Conservation (phyloP, 2,113 vertebrate species). For the Microtus ochrogaster region DNA sequence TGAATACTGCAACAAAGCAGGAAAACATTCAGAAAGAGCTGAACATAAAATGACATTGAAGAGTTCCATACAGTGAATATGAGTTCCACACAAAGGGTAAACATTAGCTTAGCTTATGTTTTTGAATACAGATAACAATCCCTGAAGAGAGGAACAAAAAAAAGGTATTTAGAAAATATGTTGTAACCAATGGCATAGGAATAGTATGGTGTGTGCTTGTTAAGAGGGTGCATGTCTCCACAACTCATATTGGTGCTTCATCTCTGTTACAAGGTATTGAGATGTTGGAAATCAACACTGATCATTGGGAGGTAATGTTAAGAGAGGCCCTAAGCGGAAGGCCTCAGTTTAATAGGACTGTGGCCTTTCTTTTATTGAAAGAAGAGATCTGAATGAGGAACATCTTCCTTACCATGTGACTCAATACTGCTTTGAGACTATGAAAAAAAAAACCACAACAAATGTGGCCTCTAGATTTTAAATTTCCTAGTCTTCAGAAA, state of each 20-base stretch:
- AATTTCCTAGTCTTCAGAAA: background rate
- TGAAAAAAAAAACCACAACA: background rate
- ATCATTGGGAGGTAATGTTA: background rate
- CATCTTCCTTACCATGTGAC: background rate
- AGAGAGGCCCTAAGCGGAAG: background rate
- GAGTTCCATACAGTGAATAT: constrained; percentile 18
- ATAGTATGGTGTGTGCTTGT: background rate
- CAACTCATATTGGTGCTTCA: background rate
- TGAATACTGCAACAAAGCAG: constrained; percentile 47
- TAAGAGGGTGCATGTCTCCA: background rate
- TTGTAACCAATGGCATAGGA: background rate
- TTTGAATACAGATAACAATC: background rate
- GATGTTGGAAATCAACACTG: background rate
- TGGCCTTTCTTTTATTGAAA: background rate
- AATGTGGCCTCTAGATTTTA: background rate
- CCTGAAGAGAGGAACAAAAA: constrained; percentile 34
- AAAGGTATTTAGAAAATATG: background rate
- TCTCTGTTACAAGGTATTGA: background rate
- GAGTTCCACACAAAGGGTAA: constrained; percentile 31
- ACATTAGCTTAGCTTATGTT: background rate
- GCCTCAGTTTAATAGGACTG: background rate
- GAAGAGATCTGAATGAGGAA: background rate
- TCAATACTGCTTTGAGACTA: background rate
- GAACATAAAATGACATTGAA: constrained; percentile 32
- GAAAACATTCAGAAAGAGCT: background rate